A percentile compares a stretch with the other conserved stretches of the same genome.
These are phyloP conservation scores for Pentamera pediparva DNA, from an alignment of 53 echinoderm and acorn worm species.

Conservation along the genomic window DNA sequence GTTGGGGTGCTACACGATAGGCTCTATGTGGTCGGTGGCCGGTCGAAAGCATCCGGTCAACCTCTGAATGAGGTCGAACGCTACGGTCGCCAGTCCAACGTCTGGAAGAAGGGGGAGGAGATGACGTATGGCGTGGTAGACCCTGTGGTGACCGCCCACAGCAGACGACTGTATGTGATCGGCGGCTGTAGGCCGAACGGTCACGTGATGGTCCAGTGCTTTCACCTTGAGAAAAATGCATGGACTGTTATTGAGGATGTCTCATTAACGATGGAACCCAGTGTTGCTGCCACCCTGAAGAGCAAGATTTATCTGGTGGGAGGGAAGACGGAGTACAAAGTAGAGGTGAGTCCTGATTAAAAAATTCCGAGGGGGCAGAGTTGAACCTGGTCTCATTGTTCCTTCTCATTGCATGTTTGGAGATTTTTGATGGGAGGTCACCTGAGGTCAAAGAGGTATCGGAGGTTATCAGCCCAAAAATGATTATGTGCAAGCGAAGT, in stretches of 20 bases:
- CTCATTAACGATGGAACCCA: constrained; percentile 69
- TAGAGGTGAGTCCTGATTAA: constrained; percentile 38
- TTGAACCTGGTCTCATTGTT: no score
- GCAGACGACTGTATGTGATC: constrained; percentile 83
- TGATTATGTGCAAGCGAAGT: no score
- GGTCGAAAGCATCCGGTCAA: constrained; percentile 57
- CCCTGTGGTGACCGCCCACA: constrained; percentile 86
- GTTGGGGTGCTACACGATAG: constrained; percentile 83
- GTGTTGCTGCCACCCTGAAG: constrained; percentile 87
- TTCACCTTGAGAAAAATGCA: constrained; percentile 85
- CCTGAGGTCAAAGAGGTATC: no score
- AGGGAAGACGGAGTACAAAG: constrained; percentile 85
- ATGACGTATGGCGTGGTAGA: constrained; percentile 92
- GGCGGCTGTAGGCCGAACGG: constrained; percentile 58
- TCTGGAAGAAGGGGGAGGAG: constrained; percentile 79
- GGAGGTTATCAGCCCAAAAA: no score
- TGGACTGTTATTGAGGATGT: constrained; percentile 78
- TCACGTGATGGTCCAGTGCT: constrained; percentile 89
- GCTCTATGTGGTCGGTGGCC: constrained; percentile 87
- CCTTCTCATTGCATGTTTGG: no score
- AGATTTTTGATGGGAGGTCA: no score
- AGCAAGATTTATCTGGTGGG: constrained; percentile 97
- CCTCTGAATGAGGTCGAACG: constrained; percentile 79
- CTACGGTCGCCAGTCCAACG: constrained; percentile 67
- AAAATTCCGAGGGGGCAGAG: no score